Evolutionary conservation across 2,797 vertebrate genomes (phyloP), one percentile per base, ranked within the genome.

Genomic region (Enteromius mattozi): DNA sequence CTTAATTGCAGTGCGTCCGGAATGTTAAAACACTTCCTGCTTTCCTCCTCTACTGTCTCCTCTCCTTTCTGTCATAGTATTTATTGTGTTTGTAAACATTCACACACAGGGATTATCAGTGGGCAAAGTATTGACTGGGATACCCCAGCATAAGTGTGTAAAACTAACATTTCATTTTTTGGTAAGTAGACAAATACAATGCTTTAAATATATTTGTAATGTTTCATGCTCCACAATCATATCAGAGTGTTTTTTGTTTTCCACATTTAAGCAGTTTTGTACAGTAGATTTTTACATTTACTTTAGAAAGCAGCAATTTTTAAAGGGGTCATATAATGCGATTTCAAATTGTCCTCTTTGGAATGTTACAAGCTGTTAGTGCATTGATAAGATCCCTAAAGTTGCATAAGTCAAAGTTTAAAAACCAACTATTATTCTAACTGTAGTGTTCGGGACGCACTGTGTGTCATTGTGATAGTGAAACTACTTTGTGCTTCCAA

Each of bases 1-100:
- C 96, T 97, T 95, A 97, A 98, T 97, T 97, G 96, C 94, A 91
- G 94, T 91, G 91, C 90, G 93, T 92, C 92, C 92, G 87, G 95
- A 95, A 96, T 96, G 95, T 94, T 94, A 95, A 97, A 87, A 68
- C 63, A 37, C 71, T 78, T 14, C 77, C 66, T 61, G 9, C 27
- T 16, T 76, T 66, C 65, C 21, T 70, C 69, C 42, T 49, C 30
- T 42, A 6, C 6, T 37, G 10, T 30, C 33, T 30, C 8, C 2
- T 70, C 42, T 85, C 24, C 13, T 59, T 84, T 82, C 68, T 87
- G 85, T 88, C 83, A 85, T 19, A 61, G 51, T 72, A 69, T 82
- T 86, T 86, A 84, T 80, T 77, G 72, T 86, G 85, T 89, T 86
- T 86, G 83, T 85, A 86, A 85, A 87, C 81, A 85, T 35, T 85